Base-by-base conservation (phyloP, 2,113 vertebrate genomes). In the Phaethon lepturus region DNA sequence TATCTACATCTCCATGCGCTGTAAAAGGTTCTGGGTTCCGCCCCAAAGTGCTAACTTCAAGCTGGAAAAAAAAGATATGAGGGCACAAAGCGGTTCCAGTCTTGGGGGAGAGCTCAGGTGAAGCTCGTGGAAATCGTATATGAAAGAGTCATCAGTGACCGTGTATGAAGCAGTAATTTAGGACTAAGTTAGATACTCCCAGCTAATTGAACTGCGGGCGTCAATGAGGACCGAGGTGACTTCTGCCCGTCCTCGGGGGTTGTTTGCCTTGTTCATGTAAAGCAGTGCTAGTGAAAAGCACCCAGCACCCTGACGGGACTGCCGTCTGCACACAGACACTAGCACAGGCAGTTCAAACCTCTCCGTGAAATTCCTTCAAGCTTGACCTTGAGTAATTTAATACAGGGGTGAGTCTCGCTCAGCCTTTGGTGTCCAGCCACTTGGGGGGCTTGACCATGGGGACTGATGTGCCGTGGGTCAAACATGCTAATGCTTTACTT, bases 221-320 rank as follows among this genome's bases (percentile, higher is more conserved):
- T 4, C 35, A 6, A 5, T 1, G 17, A 10, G 69, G 63, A 8
- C 11, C 28, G 31, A 25, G 62, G 13, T 20, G 33, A 6, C 13
- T 71, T 13, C 74, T 80, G 62, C 79, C 38, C 14, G 3, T 9
- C 44, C 5, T 28, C 17, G 23, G 53, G 6, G 40, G 19, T 60
- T 1, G 10, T 66, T 31, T 13, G 26, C 55, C 6, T 5, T 5
- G 3, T 6, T 8, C 10, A 0, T 0, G 10, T 38, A 7, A 7
- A 2, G 19, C 4, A 35, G 42, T 7, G 31, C 49, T 19, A 10
- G 47, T 18, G 38, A 35, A 12, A 45, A 35, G 56, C 68, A 53
- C 6, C 68, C 38, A 6, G 56, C 49, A 19, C 31, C 31, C 25
- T 17, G 40, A 8, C 23, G 60, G 55, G 33, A 31, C 31, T 9